Percentiles rank a stretch among this genome's conserved stretches.
These are phyloP conservation scores for Cryptophagus acutangulus DNA, from an alignment of 2,888 invertebrate species.

Conservation along the genomic window DNA sequence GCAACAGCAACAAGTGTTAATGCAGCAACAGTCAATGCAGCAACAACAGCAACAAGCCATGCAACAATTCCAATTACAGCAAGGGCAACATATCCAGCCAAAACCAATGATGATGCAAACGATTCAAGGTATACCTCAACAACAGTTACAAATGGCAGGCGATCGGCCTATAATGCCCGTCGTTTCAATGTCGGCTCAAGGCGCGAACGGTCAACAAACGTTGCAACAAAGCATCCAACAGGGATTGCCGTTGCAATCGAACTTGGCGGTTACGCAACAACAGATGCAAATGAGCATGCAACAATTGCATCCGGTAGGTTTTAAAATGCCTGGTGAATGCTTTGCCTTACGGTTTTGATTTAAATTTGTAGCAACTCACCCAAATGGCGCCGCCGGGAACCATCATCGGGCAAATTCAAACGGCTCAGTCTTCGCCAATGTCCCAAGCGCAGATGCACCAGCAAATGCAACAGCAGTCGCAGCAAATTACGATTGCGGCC, in stretches of 20 bases:
- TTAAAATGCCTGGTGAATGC: constrained; percentile 8
- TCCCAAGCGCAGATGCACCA: constrained; percentile 41
- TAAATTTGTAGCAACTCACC: constrained; percentile 46
- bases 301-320: constrained; percentile 56
- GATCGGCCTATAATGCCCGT: constrained; percentile 61
- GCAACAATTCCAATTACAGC: constrained; percentile 49
- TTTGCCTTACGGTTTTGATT: constrained; percentile 13
- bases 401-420: constrained; percentile 47
- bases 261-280: constrained; percentile 47
- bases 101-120: constrained; percentile 58
- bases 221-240: constrained; percentile 53
- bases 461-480: constrained; percentile 32
- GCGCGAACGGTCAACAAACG: constrained; percentile 49
- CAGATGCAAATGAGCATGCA: constrained; percentile 51
- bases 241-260: constrained; percentile 52
- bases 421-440: constrained; percentile 36
- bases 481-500: constrained; percentile 38
- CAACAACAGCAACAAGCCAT: constrained; percentile 35
- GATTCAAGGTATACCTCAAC: constrained; percentile 53
- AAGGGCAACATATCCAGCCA: constrained; percentile 52
- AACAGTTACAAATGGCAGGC: constrained; percentile 46
- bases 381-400: constrained; percentile 53
- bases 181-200: constrained; percentile 56
- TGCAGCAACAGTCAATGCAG: constrained; percentile 34
- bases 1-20: constrained; percentile 48